Conservation (phyloP, 1,140 invertebrate genomes). For the Drosophila erecta region DNA sequence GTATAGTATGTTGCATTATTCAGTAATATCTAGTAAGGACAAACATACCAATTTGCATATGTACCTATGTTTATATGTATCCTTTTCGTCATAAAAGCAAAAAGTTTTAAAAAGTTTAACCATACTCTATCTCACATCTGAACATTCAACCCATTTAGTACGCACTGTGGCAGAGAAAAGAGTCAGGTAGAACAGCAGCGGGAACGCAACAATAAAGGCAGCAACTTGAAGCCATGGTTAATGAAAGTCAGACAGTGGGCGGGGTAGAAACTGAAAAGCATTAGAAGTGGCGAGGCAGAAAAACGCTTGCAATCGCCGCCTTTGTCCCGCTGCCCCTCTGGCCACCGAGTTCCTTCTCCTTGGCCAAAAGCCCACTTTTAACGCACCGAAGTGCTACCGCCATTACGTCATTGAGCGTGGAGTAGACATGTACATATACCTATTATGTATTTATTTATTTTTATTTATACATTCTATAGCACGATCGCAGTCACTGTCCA, state of each 20-base stretch:
- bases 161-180: slow-evolving; percentile 10
- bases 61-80: no score
- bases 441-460: slow-evolving; percentile 6
- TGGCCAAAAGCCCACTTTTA: slow-evolving; percentile 11
- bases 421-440: not conserved
- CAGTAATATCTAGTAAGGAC: no score
- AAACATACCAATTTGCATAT: no score
- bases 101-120: no score
- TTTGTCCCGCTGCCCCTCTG: not conserved
- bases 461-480: slow-evolving; percentile 18
- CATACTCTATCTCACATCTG: no score
- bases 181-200: slow-evolving; percentile 23
- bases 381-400: slow-evolving; percentile 12
- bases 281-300: slow-evolving; percentile 31
- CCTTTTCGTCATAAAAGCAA: no score
- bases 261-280: slow-evolving; percentile 24
- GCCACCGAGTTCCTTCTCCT: not conserved
- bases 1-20: no score
- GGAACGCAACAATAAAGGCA: slow-evolving; percentile 31
- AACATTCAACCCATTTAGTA: not conserved
- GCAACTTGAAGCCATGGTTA: slow-evolving; percentile 48
- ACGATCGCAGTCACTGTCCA: not conserved
- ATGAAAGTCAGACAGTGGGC: slow-evolving; percentile 60
- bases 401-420: slow-evolving; percentile 35
- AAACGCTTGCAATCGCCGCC: slow-evolving; percentile 24